These are phyloP conservation scores for Mycalesis mineus DNA, from an alignment of 2,888 invertebrate genomes.

Conservation along the genomic window DNA sequence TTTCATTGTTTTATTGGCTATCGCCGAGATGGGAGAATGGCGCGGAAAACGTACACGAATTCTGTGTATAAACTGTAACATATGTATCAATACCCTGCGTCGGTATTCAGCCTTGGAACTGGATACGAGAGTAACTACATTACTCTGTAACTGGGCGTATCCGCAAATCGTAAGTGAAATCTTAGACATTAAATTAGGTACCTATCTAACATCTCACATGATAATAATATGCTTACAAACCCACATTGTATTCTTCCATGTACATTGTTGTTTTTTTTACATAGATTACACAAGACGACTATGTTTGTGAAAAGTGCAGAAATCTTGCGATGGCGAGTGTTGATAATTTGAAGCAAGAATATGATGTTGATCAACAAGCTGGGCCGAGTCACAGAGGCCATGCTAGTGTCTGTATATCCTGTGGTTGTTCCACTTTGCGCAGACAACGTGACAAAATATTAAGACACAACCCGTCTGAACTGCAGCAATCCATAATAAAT, in stretches of 20 bases:
- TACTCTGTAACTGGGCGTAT: not conserved
- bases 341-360: conserved; percentile 6
- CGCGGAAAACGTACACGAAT: not conserved
- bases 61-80: conserved; percentile 12
- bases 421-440: conserved; percentile 10
- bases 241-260: too few species aligned
- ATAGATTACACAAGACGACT: conserved; percentile 20
- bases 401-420: conserved; percentile 15
- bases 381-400: conserved; percentile 14
- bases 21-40: too few species aligned
- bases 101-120: conserved; percentile 3
- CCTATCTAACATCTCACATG: too few species aligned
- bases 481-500: conserved; percentile 17
- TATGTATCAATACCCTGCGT: conserved; percentile 7
- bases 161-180: not conserved
- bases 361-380: too few species aligned
- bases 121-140: conserved; percentile 4
- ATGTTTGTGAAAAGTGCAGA: conserved; percentile 19
- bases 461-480: conserved; percentile 16
- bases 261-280: conserved; percentile 9
- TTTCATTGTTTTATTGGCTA: too few species aligned
- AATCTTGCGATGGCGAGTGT: conserved; percentile 14
- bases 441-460: conserved; percentile 10
- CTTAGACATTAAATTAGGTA: too few species aligned
- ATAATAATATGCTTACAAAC: too few species aligned